Conservation (phyloP, 2,113 vertebrate genomes). For the Cettia cetti region DNA sequence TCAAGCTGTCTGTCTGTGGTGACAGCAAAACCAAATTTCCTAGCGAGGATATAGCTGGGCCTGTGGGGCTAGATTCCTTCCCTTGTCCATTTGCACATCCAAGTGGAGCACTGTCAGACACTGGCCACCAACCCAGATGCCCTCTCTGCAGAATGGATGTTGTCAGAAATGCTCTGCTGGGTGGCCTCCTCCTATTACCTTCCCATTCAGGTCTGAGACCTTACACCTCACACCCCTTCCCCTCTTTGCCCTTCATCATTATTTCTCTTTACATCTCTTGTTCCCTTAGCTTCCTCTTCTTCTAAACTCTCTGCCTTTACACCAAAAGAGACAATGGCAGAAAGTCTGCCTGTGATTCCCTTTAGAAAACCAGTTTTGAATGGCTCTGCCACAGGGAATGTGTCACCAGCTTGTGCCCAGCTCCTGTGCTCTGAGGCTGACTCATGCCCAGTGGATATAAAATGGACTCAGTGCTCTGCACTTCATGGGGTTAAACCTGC, state of each 20-base stretch:
- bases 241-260: background rate
- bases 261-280: background rate
- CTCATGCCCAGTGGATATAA: background rate
- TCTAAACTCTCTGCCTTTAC: background rate
- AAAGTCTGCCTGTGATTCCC: background rate
- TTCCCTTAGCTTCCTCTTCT: background rate
- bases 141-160: background rate
- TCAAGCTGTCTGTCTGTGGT: fast-evolving
- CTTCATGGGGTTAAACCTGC: background rate
- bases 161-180: background rate
- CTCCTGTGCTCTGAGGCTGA: background rate
- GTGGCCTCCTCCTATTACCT: background rate
- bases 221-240: background rate
- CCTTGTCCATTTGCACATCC: background rate
- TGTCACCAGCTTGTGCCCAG: background rate
- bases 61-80: background rate
- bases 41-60: background rate
- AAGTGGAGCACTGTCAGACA: background rate
- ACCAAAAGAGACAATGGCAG: background rate
- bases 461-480: background rate
- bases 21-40: background rate
- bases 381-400: background rate
- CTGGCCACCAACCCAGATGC: background rate
- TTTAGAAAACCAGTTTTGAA: background rate
- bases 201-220: background rate